Evolutionary conservation across 2,888 invertebrate species (phyloP), one percentile per base, ranked within the genome.

Genomic region (Ophonus ardosiacus): DNA sequence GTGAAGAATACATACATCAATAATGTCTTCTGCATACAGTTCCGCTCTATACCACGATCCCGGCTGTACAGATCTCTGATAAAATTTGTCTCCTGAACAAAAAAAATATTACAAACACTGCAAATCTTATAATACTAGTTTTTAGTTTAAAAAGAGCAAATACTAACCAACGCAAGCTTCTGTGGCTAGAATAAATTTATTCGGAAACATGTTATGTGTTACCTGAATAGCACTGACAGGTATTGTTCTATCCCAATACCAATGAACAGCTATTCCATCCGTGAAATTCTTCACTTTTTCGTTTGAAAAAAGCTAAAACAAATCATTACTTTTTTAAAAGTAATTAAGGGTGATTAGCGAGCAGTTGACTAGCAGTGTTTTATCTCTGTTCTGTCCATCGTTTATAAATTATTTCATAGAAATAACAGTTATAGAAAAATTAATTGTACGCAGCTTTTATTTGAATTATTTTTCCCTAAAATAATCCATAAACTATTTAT

Each of bases 191-290:
- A 97, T 91, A 86, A 96, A 94, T 89, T 96, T 96, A 85, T 94
- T 92, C 0, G 96, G 95, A 90, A 93, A 93, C 57, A 90, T 89
- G 0, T 92, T 87, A 87, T 95, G 95, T 0, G 96, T 93, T 43
- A 89, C 86, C 15, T 93, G 92, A 13, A 97, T 91, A 38, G 94
- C 90, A 8, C 87, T 87, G 6, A 74, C 81, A 0, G 95, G 93
- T 40, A 94, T 89, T 40, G 94, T 89, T 18, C 90, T 89, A 90
- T 97, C 96, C 86, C 92, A 92, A 90, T 98, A 98, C 95, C 97
- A 98, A 90, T 98, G 98, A 3, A 97, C 92, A 0, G 94, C 96
- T 59, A 97, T 92, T 0, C 97, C 98, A 88, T 95, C 94, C 0
- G 97, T 91, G 88, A 94, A 96, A 1, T 94, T 90, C 0, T 93